Conservation (phyloP, 2,797 vertebrate genomes). For the Gambusia yucatana region DNA sequence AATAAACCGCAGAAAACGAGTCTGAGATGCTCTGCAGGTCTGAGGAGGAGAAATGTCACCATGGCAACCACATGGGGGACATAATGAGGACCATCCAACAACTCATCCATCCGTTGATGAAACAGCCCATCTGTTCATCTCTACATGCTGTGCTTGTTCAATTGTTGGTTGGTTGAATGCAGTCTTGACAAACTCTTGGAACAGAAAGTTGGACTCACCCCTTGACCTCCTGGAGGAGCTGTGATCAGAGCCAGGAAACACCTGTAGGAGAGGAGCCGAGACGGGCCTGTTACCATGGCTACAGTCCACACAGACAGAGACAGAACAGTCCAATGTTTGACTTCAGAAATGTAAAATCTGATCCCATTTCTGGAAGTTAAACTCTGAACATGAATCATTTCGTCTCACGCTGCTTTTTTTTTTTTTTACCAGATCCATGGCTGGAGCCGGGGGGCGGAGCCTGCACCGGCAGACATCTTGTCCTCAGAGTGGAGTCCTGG, state of each 20-base stretch:
- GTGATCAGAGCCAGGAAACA: conserved; percentile 43
- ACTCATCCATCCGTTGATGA: too few species aligned
- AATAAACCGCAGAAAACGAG: not conserved
- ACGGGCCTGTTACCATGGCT: not conserved
- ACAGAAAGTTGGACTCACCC: conserved; percentile 47
- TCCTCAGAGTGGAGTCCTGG: conserved; percentile 34
- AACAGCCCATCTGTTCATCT: not conserved
- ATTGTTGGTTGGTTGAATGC: not conserved
- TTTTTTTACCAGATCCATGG: conserved; percentile 47
- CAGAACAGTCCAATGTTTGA: not conserved
- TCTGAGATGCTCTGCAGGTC: not conserved
- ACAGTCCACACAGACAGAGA: not conserved
- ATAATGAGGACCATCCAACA: not conserved
- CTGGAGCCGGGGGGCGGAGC: conserved; percentile 24
- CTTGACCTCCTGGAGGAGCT: conserved; percentile 20
- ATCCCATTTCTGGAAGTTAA: not conserved
- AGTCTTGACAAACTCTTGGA: not conserved
- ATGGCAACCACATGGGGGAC: not conserved
- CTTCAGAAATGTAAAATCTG: not conserved
- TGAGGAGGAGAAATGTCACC: not conserved
- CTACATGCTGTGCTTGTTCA: too few species aligned
- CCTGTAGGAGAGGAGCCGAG: conserved; percentile 34
- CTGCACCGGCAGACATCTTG: conserved; percentile 53
- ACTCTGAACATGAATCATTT: too few species aligned
- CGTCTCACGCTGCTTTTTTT: rapidly evolving